Conservation (phyloP, 2,113 vertebrate genomes). For the Dipodomys merriami region DNA sequence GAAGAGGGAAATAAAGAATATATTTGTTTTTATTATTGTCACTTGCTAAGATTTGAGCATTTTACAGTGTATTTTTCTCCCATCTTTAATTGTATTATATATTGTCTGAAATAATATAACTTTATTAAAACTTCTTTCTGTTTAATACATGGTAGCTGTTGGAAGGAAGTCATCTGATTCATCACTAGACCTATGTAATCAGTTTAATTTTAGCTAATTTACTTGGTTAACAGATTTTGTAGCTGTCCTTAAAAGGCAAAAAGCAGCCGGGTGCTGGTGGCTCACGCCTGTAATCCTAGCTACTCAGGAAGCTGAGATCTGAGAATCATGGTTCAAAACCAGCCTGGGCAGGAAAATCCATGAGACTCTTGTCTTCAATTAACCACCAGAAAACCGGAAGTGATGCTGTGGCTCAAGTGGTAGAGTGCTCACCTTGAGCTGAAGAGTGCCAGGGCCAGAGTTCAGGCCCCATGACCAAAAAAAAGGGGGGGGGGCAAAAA, state of each 20-base stretch:
- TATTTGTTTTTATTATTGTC: background rate
- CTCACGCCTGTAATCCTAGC: too few relatives aligned
- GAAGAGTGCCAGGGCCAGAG: too few relatives aligned
- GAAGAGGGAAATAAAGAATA: background rate
- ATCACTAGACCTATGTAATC: background rate
- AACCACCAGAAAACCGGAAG: too few relatives aligned
- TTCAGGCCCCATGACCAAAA: background rate
- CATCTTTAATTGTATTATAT: background rate
- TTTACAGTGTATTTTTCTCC: background rate
- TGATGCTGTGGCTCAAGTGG: too few relatives aligned
- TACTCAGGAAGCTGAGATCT: too few relatives aligned
- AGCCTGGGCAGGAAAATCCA: too few relatives aligned
- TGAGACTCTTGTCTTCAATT: too few relatives aligned
- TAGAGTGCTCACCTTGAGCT: too few relatives aligned
- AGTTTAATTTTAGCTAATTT: constrained; percentile 32
- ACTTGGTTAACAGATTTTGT: background rate
- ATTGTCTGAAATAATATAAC: background rate
- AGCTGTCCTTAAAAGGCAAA: constrained; percentile 60
- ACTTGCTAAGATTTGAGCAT: background rate
- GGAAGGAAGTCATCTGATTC: background rate
- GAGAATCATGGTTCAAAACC: too few relatives aligned
- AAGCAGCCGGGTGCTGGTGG: background rate
- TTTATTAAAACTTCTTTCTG: background rate
- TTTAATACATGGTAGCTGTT: constrained; percentile 45
- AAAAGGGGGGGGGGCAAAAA: too few relatives aligned